Base-by-base conservation (phyloP, 2,888 invertebrate genomes). In the Lymantria dispar region DNA sequence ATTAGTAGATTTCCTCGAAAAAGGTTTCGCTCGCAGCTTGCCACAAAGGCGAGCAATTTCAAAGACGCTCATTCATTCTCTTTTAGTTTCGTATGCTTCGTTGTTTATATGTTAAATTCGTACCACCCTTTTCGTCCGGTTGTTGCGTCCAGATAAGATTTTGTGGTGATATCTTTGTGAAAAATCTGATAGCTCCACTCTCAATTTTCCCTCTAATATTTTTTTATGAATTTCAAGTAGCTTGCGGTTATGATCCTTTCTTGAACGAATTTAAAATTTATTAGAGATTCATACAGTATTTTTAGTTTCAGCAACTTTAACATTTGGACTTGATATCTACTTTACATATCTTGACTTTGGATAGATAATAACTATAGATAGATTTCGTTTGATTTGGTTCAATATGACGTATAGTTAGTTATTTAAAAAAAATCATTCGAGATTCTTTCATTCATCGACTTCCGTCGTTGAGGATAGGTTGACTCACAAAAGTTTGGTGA, bases 1-100 rank as follows among this genome's bases (percentile, higher is more conserved):
- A 86, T 85, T 83, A 81, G 80, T 73, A 76, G 78, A 81, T 83
- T 82, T 74, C 64, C 74, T 73, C 75, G 76, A 80, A 83, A 22
- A 84, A 76, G 79, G 78, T 76, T 73, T 71, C 62, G 64, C 57
- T 50, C 52, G 58, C 47, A 51, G 58, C 64, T 70, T 72, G 60
- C 60, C 60, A 74, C 77, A 80, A 78, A 78, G 73, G 67, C 70
- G 64, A 72, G 72, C 79, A 83, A 85, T 85, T 69, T 72, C 72
- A 72, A 76, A 74, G 72, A 72, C 63, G 68, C 69, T 67, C 78
- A 74, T 83, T 72, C 68, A 65, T 79, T 76, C 71, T 72, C 64
- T 78, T 78, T 78, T 68, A 75, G 75, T 77, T 78, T 64, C 69
- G 48, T 71, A 74, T 72, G 62, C 69, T 65, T 63, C 62, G 74